Evolutionary conservation across 2,113 vertebrate genomes (phyloP).

Genomic region (Chelonoidis abingdonii): DNA sequence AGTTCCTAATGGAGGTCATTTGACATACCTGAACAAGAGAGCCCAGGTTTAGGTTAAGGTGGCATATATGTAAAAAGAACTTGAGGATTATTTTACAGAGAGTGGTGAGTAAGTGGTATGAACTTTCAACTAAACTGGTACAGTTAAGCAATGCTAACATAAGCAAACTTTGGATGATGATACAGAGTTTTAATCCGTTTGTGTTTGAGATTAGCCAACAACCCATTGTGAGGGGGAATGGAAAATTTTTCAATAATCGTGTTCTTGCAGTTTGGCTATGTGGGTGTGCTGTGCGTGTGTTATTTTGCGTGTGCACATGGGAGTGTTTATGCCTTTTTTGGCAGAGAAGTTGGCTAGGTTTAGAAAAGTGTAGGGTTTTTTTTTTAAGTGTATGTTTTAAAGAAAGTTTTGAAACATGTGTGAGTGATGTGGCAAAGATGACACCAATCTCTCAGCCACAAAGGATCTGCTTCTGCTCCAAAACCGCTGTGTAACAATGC

Average conservation of each 20-base stretch:
- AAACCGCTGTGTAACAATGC: background rate
- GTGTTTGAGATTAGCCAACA: slow-evolving; percentile 19
- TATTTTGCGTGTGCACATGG: background rate
- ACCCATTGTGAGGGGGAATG: background rate
- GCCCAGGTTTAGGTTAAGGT: slow-evolving; percentile 46
- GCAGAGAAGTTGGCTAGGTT: background rate
- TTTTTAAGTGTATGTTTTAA: background rate
- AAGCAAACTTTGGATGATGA: slow-evolving; percentile 36
- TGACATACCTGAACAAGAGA: slow-evolving; percentile 53
- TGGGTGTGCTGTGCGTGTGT: background rate
- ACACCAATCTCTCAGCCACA: background rate
- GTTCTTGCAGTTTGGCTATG: slow-evolving; percentile 20
- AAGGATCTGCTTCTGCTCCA: background rate
- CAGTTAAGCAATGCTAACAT: slow-evolving; percentile 22
- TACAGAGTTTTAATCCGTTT: background rate
- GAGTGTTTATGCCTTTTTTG: slow-evolving; percentile 30
- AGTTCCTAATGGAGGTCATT: slow-evolving; percentile 72
- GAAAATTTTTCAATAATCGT: slow-evolving; percentile 20
- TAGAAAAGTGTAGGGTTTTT: background rate
- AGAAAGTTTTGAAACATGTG: background rate
- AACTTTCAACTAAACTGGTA: slow-evolving; percentile 42
- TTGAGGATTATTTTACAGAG: slow-evolving; percentile 68
- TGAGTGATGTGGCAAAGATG: background rate
- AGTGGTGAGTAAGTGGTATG: slow-evolving; percentile 41
- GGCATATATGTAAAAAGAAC: slow-evolving; percentile 65